phyloP scores from a whole-genome alignment of 2,888 invertebrate genomes.

The Chirona hameri region DNA sequence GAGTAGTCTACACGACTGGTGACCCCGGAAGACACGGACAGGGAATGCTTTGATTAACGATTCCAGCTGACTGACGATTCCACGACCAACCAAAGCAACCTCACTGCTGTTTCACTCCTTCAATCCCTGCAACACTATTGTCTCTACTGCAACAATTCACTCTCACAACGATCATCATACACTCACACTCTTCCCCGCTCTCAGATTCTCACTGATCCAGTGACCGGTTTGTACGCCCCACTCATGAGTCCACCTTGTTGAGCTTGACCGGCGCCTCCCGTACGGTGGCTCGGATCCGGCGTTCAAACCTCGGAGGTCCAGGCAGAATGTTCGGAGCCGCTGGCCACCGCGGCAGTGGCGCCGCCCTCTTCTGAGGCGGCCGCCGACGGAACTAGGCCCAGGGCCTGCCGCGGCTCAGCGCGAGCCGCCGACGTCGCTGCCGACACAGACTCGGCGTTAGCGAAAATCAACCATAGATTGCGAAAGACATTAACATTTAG shows the following conservation, averaged over 20 bases:
- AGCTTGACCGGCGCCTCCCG: not conserved
- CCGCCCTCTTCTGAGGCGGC: not conserved
- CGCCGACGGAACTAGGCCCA: not conserved
- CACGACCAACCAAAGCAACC: not conserved
- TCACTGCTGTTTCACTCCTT: not conserved
- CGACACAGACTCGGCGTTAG: not conserved
- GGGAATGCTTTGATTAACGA: slow-evolving; percentile 4
- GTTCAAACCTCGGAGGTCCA: not conserved
- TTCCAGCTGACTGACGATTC: not conserved
- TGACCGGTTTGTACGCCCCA: not conserved
- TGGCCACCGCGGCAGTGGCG: not conserved
- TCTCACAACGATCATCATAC: not conserved
- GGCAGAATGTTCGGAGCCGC: not conserved
- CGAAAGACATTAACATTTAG: no score
- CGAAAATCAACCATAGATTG: not conserved
- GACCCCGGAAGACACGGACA: not conserved
- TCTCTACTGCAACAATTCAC: not conserved
- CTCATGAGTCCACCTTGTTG: not conserved
- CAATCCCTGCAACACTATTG: not conserved
- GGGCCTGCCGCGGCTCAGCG: not conserved
- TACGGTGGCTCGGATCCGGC: not conserved
- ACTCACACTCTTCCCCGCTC: not conserved
- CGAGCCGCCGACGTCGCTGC: not conserved
- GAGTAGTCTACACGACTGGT: not conserved
- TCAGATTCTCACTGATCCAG: not conserved